A percentile compares a stretch with the other conserved stretches of the same genome.
Evolutionary conservation across 1,140 invertebrate species (phyloP).

Genomic region (Cydia strobilella): DNA sequence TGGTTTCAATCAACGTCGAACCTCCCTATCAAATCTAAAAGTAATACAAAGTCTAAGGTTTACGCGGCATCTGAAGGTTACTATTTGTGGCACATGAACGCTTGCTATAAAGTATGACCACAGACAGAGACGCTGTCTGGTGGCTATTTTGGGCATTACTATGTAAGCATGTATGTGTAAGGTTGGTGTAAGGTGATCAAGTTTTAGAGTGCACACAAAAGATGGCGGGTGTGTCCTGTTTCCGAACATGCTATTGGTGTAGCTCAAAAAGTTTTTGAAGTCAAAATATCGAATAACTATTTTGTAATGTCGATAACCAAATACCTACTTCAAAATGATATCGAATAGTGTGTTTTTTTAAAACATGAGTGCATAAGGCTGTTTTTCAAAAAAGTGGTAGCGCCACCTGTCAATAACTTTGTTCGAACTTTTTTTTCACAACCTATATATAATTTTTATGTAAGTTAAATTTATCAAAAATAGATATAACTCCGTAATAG

Average conservation of each 20-base stretch:
- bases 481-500: no score
- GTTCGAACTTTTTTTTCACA: no score
- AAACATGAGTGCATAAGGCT: no score
- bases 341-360: no score
- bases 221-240: conserved; percentile 12
- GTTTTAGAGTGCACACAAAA: conserved; percentile 1
- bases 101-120: neutral
- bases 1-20: no score
- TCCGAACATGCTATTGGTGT: neutral
- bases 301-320: no score
- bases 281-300: no score
- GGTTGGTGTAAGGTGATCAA: conserved; percentile 1
- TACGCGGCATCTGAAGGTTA: conserved; percentile 28
- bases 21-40: conserved; percentile 44
- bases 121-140: neutral
- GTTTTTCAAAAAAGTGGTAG: no score
- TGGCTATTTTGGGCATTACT: conserved; percentile 12
- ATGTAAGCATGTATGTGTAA: neutral
- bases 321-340: no score
- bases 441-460: no score
- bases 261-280: neutral
- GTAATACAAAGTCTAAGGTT: conserved; percentile 46
- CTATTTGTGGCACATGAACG: conserved; percentile 6
- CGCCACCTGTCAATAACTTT: no score
- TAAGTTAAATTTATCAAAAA: no score